These are phyloP conservation scores for Carcharodon carcharias DNA, from an alignment of 2,797 vertebrate genomes.

Conservation along the genomic window DNA sequence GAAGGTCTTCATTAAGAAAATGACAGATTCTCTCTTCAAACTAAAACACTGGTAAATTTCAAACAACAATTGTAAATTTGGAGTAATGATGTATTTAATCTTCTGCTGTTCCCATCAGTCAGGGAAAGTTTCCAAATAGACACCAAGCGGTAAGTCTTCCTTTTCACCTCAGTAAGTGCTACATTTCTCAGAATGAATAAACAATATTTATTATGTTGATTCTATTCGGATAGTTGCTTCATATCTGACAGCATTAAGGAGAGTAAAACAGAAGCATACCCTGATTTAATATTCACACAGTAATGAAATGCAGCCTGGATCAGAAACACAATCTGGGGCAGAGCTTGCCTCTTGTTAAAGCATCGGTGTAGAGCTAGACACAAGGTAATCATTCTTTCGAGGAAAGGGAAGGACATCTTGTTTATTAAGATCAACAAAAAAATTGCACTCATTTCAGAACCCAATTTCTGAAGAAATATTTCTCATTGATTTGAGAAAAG, in stretches of 20 bases:
- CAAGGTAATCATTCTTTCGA: not conserved
- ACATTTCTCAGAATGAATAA: not conserved
- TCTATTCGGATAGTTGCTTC: not conserved
- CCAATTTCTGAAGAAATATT: not conserved
- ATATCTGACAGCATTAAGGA: not conserved
- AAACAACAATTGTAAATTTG: conserved; percentile 9
- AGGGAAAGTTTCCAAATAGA: not conserved
- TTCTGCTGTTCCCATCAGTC: not conserved
- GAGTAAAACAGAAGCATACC: not conserved
- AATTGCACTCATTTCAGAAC: not conserved
- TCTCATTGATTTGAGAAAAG: not conserved
- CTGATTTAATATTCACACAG: not conserved
- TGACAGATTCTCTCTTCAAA: not conserved
- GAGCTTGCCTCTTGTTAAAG: not conserved
- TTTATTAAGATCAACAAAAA: not conserved
- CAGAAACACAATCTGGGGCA: not conserved
- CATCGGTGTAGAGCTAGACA: not conserved
- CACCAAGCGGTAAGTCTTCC: not conserved
- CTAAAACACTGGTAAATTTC: conserved; percentile 1
- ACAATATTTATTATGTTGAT: not conserved
- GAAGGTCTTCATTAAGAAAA: not conserved
- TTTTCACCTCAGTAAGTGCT: not conserved
- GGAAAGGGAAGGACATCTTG: not conserved
- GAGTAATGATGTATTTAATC: conserved; percentile 22
- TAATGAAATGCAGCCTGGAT: not conserved